Conservation (phyloP, 2,888 invertebrate species). For the Drosophila recens region DNA sequence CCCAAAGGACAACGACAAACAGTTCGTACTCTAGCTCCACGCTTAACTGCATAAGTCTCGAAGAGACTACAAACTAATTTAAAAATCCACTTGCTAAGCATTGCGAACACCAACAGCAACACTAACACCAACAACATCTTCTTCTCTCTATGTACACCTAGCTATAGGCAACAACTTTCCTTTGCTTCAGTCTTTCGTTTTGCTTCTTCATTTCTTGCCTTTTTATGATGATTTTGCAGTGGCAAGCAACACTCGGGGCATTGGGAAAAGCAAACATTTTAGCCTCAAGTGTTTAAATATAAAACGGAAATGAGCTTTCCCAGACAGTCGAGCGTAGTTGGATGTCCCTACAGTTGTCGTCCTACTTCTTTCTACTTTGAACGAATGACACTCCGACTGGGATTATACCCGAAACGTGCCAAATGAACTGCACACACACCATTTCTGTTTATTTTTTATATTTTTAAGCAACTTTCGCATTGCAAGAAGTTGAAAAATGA, state of each 20-base stretch:
- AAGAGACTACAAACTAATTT: constrained; percentile 74
- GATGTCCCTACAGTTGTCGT: constrained; percentile 21
- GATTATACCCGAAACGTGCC: constrained; percentile 64
- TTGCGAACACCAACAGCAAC: constrained; percentile 20
- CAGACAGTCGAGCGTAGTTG: constrained; percentile 29
- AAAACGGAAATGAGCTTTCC: constrained; percentile 78
- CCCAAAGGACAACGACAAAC: constrained; percentile 45
- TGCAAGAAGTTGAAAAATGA: constrained; percentile 5
- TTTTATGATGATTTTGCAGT: constrained; percentile 39
- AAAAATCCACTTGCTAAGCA: constrained; percentile 80
- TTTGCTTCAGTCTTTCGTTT: constrained; percentile 41
- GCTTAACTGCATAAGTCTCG: constrained; percentile 23
- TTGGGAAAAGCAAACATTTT: constrained; percentile 77
- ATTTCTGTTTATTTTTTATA: not conserved
- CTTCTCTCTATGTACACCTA: constrained; percentile 25
- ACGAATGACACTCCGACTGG: constrained; percentile 45
- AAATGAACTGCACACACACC: constrained; percentile 56
- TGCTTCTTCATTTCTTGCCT: constrained; percentile 75
- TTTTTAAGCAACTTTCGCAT: not conserved
- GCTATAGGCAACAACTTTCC: constrained; percentile 26
- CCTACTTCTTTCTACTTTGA: constrained; percentile 32
- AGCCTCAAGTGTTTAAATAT: constrained; percentile 80
- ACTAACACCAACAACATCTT: constrained; percentile 16
- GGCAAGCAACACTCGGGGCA: constrained; percentile 33
- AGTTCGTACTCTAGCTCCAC: constrained; percentile 18